These are phyloP conservation scores for Drosophila sp. DNA, from an alignment of 1,140 invertebrate species.

Conservation along the genomic window DNA sequence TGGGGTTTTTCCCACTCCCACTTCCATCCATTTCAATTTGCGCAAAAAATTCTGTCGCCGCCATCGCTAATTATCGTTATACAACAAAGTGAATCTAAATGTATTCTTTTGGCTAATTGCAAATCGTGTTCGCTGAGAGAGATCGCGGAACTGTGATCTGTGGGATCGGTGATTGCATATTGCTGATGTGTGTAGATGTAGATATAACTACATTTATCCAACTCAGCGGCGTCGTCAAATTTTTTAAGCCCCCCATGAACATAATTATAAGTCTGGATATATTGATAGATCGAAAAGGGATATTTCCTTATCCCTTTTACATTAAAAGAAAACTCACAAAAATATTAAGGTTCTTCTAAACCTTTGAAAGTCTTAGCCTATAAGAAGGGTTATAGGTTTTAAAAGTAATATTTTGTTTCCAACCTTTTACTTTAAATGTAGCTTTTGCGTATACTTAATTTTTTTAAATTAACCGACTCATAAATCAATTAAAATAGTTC, in stretches of 20 bases:
- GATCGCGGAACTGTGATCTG: slow-evolving; percentile 27
- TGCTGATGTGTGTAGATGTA: background rate
- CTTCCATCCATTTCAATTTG: slow-evolving; percentile 42
- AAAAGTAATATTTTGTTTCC: too few species aligned
- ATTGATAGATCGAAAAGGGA: too few species aligned
- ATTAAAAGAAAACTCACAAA: too few species aligned
- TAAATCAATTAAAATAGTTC: too few species aligned
- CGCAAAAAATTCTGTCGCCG: slow-evolving; percentile 42
- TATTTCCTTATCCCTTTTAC: too few species aligned
- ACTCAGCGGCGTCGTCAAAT: background rate
- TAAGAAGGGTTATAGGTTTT: too few species aligned
- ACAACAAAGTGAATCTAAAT: slow-evolving; percentile 74
- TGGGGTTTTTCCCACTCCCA: slow-evolving; percentile 51
- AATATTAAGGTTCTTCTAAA: too few species aligned
- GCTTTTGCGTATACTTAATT: too few species aligned
- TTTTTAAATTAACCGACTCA: too few species aligned
- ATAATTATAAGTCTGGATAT: too few species aligned
- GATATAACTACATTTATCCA: background rate
- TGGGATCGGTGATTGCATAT: background rate
- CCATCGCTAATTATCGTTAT: slow-evolving; percentile 67
- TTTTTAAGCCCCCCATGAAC: background rate
- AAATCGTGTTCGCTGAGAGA: slow-evolving; percentile 47
- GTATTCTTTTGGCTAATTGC: slow-evolving; percentile 73
- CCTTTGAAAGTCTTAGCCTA: too few species aligned
- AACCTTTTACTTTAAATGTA: too few species aligned